phyloP scores from a whole-genome alignment of 2,797 vertebrate genomes.

The Ctenopoma multispine region DNA sequence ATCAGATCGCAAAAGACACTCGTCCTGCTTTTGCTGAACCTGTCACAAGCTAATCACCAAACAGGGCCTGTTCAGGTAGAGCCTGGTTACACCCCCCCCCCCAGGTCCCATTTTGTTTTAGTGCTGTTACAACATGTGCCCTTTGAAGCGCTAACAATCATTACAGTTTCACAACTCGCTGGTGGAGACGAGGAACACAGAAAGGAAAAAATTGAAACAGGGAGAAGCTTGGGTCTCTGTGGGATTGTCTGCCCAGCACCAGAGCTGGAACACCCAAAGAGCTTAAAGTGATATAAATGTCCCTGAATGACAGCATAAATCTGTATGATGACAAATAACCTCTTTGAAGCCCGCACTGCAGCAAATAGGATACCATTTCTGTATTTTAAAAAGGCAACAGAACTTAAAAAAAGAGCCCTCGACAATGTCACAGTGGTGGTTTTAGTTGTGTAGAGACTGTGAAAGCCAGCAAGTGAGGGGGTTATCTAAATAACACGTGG shows the following conservation, averaged over 20 bases:
- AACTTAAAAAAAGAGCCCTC: constrained; percentile 59
- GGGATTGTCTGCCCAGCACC: constrained; percentile 67
- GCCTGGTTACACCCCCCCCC: constrained; percentile 14
- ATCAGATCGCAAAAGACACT: constrained; percentile 12
- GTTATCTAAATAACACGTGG: constrained; percentile 79
- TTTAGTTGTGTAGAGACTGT: constrained; percentile 72
- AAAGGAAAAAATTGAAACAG: constrained; percentile 55
- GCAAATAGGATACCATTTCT: constrained; percentile 81
- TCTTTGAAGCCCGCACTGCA: constrained; percentile 80
- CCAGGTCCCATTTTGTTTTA: constrained; percentile 67
- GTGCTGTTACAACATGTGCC: constrained; percentile 53
- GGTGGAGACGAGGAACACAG: constrained; percentile 53
- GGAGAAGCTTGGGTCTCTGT: constrained; percentile 59
- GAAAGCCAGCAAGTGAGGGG: constrained; percentile 52
- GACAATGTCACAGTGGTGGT: constrained; percentile 80
- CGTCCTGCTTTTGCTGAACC: constrained; percentile 18
- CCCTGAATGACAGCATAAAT: constrained; percentile 85
- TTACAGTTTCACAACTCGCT: constrained; percentile 50
- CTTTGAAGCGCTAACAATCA: constrained; percentile 71
- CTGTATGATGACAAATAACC: constrained; percentile 85
- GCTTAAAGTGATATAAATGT: constrained; percentile 86
- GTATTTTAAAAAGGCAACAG: constrained; percentile 74
- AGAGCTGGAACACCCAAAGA: constrained; percentile 75
- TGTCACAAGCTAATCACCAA: constrained; percentile 35
- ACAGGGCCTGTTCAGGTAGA: constrained; percentile 16